Base-by-base conservation (phyloP, 2,888 invertebrate species). In the Agapostemon virescens region DNA sequence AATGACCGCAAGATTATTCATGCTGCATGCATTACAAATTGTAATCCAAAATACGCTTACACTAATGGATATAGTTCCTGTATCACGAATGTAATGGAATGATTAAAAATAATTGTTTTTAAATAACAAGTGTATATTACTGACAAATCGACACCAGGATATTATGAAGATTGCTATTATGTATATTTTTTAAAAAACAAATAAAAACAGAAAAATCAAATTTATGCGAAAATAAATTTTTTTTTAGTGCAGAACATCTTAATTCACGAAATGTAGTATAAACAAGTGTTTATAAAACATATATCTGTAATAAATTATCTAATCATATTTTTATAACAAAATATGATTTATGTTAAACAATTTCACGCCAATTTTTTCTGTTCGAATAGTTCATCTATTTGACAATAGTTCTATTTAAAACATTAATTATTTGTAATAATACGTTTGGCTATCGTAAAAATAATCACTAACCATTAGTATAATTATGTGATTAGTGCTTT, bases 1-100 rank as follows among this genome's bases (percentile, higher is more conserved):
- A 7, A 93, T 97, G 89, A 94, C 94, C 91, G 95, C 96, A 23
- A 94, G 96, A 85, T 94, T 97, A 63, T 95, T 96, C 90, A 93
- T 97, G 89, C 89, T 97, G 45, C 94, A 93, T 90, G 94, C 95
- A 49, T 90, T 96, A 42, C 95, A 95, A 82, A 93, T 94, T 85
- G 94, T 96, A 64, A 93, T 96, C 70, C 95, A 95, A 89, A 94
- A 94, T 87, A 94, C 95, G 69, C 92, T 97, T 63, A 91, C 91
- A 73, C 92, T 97, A 89, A 93, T 96, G 79, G 94, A 95, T 88
- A 95, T 97, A 89, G 93, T 95, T 92, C 95, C 96, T 86, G 94
- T 96, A 84, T 93, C 94, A 58, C 95, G 95, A 93, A 94, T 74
- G 79, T 84, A 74, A 70, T 74, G 6, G 11, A 58, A 20, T 5